Percentiles rank a stretch among this genome's conserved stretches.
Evolutionary conservation across 2,888 invertebrate species (phyloP).

Genomic region (Malthinus flaveolus): DNA sequence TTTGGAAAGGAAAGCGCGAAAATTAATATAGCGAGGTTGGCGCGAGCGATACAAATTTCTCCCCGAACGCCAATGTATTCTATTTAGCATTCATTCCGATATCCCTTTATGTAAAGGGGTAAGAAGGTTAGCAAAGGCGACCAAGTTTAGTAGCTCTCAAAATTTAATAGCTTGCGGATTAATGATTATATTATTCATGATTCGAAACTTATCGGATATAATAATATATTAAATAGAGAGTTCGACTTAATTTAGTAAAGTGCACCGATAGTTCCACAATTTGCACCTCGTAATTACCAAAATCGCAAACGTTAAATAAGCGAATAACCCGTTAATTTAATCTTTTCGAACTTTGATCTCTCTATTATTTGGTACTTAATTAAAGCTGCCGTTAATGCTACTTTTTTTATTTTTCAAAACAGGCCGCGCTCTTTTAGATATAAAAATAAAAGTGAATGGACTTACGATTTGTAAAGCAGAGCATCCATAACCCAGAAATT

Average conservation of each 20-base stretch:
- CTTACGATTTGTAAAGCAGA: conserved; percentile 81
- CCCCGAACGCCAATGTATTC: conserved; percentile 16
- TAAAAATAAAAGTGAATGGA: conserved; percentile 40
- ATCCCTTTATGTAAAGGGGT: conserved; percentile 17
- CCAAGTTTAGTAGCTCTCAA: conserved; percentile 33
- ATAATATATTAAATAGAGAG: conserved; percentile 23
- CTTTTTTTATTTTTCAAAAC: too few relatives aligned
- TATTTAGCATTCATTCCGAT: conserved; percentile 26
- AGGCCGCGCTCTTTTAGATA: too few relatives aligned
- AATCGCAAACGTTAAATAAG: conserved; percentile 13
- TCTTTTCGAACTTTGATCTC: conserved; percentile 22
- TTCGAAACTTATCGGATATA: conserved; percentile 22
- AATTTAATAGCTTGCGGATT: conserved; percentile 38
- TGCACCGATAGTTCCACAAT: conserved; percentile 18
- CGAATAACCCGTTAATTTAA: conserved; percentile 13
- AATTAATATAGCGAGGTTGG: neutral
- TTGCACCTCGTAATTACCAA: conserved; percentile 28
- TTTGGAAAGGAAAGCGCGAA: neutral
- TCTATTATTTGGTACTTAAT: conserved; percentile 6
- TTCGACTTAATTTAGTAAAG: conserved; percentile 16
- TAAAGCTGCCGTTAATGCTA: too few relatives aligned
- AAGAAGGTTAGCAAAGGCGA: conserved; percentile 28
- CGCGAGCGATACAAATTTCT: conserved; percentile 18
- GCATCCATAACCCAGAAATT: conserved; percentile 79
- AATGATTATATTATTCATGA: conserved; percentile 38